Conservation (phyloP, 2,888 invertebrate species). For the Plagodis pulveraria region DNA sequence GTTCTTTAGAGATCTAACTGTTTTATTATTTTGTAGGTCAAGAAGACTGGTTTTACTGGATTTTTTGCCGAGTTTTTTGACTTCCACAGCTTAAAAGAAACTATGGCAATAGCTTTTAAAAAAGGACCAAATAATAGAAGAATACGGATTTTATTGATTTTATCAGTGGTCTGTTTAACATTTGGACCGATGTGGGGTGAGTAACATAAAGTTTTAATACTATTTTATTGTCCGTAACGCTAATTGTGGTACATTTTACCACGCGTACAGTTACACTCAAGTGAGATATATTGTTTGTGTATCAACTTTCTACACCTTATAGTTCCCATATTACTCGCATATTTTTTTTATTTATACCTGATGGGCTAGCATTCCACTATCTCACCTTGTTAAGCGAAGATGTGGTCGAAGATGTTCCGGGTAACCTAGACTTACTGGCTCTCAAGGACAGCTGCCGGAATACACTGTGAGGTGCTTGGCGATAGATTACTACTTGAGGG, state of each 20-base stretch:
- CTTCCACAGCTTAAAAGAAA: slow-evolving; percentile 74
- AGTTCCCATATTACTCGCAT: too few relatives aligned
- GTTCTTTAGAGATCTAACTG: slow-evolving; percentile 2
- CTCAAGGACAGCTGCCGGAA: too few relatives aligned
- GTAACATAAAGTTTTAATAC: slow-evolving; percentile 34
- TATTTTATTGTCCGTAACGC: background rate
- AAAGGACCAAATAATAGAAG: slow-evolving; percentile 73
- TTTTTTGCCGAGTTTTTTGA: slow-evolving; percentile 77
- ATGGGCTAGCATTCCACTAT: too few relatives aligned
- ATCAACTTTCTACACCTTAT: too few relatives aligned
- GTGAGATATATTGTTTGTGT: too few relatives aligned
- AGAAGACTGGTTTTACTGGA: slow-evolving; percentile 57
- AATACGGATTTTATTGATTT: slow-evolving; percentile 64
- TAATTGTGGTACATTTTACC: background rate
- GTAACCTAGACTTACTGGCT: too few relatives aligned
- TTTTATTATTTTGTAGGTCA: slow-evolving; percentile 57
- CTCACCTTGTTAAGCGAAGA: too few relatives aligned
- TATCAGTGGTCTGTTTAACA: slow-evolving; percentile 67
- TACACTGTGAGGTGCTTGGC: too few relatives aligned
- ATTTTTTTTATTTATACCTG: too few relatives aligned
- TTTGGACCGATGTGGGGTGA: slow-evolving; percentile 77
- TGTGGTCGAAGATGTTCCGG: too few relatives aligned
- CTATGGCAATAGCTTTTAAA: slow-evolving; percentile 80
- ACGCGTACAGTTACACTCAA: too few relatives aligned
- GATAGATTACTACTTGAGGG: too few relatives aligned